These are phyloP conservation scores for Apeltes quadracus DNA, from an alignment of 2,113 vertebrate species.

Conservation along the genomic window DNA sequence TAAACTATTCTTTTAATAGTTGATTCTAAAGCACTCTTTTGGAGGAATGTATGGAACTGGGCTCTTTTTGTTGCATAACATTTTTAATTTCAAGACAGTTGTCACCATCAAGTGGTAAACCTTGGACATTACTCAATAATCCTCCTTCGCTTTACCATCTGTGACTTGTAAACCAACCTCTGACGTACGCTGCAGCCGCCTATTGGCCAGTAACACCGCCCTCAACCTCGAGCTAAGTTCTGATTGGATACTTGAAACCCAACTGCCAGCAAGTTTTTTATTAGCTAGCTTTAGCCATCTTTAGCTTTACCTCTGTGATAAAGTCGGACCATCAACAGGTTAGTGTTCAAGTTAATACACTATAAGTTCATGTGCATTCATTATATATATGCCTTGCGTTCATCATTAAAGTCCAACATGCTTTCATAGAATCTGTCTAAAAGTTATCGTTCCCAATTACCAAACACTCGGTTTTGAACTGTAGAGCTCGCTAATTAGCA, in stretches of 20 bases:
- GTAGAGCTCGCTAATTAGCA: constrained; percentile 46
- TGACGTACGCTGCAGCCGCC: not conserved
- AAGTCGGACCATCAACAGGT: constrained; percentile 67
- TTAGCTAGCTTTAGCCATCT: not conserved
- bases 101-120: constrained; percentile 40
- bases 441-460: not conserved
- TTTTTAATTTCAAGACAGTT: constrained; percentile 25
- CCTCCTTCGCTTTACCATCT: not conserved
- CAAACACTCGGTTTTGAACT: not conserved
- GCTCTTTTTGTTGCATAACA: not conserved
- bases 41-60: not conserved
- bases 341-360: constrained; percentile 9
- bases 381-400: not conserved
- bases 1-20: not conserved
- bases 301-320: constrained; percentile 20
- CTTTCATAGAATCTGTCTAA: not conserved
- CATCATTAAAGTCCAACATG: not conserved
- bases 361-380: not conserved
- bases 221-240: not conserved
- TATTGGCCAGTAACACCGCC: constrained; percentile 47
- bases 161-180: constrained; percentile 54
- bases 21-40: not conserved
- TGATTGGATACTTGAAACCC: constrained; percentile 39
- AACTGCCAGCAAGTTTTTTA: constrained; percentile 6
- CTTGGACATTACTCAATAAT: not conserved